A percentile compares a stretch with the other conserved stretches of the same genome.
These are phyloP conservation scores for Macrobrachium nipponense DNA, from an alignment of 1,140 invertebrate genomes.

Conservation along the genomic window DNA sequence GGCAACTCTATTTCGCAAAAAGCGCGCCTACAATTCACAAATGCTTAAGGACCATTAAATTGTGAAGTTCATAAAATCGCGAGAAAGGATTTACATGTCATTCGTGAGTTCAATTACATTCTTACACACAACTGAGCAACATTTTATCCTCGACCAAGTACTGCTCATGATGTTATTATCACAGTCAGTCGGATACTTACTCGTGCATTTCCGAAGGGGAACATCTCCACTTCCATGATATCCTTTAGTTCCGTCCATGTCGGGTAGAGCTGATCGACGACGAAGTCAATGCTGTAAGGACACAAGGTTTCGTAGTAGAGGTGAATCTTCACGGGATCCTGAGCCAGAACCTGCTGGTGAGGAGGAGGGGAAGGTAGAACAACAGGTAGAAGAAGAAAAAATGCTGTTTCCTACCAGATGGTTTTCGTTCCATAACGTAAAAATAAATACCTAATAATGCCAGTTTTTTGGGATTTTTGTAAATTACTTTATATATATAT, in stretches of 20 bases:
- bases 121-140: too few relatives aligned
- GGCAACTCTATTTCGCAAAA: too few relatives aligned
- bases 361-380: neutral
- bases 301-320: constrained; percentile 94
- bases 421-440: too few relatives aligned
- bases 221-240: constrained; percentile 69
- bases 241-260: constrained; percentile 69
- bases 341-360: constrained; percentile 30
- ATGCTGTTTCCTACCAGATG: neutral
- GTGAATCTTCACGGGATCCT: constrained; percentile 72
- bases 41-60: too few relatives aligned
- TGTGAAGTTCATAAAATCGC: neutral
- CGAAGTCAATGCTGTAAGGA: constrained; percentile 89
- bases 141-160: too few relatives aligned
- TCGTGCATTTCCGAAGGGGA: constrained; percentile 92
- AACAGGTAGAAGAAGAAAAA: neutral
- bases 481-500: too few relatives aligned
- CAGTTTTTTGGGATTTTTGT: too few relatives aligned
- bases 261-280: constrained; percentile 80
- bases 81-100: neutral
- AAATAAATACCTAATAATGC: too few relatives aligned
- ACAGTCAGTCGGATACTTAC: constrained; percentile 70
- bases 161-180: too few relatives aligned
- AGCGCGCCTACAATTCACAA: too few relatives aligned
- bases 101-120: too few relatives aligned